Evolutionary conservation across 2,113 vertebrate species (phyloP).

Genomic region (Dunckerocampus dactyliophorus): DNA sequence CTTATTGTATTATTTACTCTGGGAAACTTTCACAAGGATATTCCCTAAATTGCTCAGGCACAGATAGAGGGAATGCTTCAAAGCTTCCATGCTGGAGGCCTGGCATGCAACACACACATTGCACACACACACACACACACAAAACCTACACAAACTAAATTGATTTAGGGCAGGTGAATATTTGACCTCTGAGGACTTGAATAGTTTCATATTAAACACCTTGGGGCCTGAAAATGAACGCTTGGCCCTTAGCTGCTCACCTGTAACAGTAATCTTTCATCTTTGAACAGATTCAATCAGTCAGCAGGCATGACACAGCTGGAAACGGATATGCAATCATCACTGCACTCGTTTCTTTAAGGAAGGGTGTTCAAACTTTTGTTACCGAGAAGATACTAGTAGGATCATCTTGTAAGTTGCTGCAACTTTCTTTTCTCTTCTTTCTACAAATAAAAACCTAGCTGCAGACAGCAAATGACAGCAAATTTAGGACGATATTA

Average conservation of each 20-base stretch:
- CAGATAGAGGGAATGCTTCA: constrained; percentile 61
- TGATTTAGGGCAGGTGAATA: constrained; percentile 59
- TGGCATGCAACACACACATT: constrained; percentile 28
- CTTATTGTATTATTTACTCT: constrained; percentile 63
- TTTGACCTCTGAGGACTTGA: constrained; percentile 62
- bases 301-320: constrained; percentile 28
- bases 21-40: constrained; percentile 60
- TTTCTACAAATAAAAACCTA: no score
- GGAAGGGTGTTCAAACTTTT: no score
- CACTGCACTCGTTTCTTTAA: no score
- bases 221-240: constrained; percentile 33
- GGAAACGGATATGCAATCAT: background rate
- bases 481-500: no score
- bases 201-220: constrained; percentile 55
- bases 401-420: no score
- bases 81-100: constrained; percentile 45
- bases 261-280: constrained; percentile 66
- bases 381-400: no score
- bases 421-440: no score
- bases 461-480: no score
- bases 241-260: constrained; percentile 52
- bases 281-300: constrained; percentile 57
- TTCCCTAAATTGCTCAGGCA: constrained; percentile 60
- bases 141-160: constrained; percentile 50
- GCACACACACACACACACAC: constrained; percentile 19